Percentiles rank a stretch among this genome's conserved stretches.
Evolutionary conservation across 1,140 invertebrate species (phyloP).

Genomic region (Hetaerina americana): DNA sequence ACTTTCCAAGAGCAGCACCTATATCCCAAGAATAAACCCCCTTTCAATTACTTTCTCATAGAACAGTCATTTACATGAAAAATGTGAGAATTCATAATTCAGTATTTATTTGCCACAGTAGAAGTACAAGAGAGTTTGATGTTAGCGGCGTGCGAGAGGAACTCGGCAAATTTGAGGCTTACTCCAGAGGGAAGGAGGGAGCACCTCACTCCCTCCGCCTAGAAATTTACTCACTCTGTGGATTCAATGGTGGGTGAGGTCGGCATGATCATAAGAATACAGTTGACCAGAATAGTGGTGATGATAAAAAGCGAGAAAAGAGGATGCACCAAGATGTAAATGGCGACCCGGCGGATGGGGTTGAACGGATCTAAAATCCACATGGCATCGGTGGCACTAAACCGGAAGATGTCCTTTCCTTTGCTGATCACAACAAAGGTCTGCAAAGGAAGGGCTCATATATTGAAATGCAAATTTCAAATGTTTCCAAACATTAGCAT

Average conservation of each 20-base stretch:
- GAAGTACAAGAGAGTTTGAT: too few relatives aligned
- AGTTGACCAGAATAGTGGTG: slow-evolving; percentile 93
- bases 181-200: too few relatives aligned
- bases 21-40: too few relatives aligned
- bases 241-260: slow-evolving; percentile 83
- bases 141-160: too few relatives aligned
- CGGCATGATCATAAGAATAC: slow-evolving; percentile 96
- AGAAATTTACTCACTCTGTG: slow-evolving; percentile 87
- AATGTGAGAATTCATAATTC: too few relatives aligned
- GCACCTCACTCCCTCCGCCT: too few relatives aligned
- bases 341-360: slow-evolving; percentile 89
- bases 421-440: slow-evolving; percentile 97
- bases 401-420: slow-evolving; percentile 97
- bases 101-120: too few relatives aligned
- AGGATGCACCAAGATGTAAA: slow-evolving; percentile 95
- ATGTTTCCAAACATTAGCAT: not conserved
- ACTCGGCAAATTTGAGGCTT: too few relatives aligned
- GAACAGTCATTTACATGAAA: too few relatives aligned
- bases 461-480: not conserved
- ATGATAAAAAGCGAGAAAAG: slow-evolving; percentile 96
- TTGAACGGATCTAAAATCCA: slow-evolving; percentile 94
- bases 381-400: slow-evolving; percentile 90
- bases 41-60: too few relatives aligned
- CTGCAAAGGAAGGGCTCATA: slow-evolving; percentile 45
- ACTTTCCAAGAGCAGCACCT: too few relatives aligned